Base-by-base conservation (phyloP, 2,797 vertebrate genomes). In the Coranthus polyacanthus region DNA sequence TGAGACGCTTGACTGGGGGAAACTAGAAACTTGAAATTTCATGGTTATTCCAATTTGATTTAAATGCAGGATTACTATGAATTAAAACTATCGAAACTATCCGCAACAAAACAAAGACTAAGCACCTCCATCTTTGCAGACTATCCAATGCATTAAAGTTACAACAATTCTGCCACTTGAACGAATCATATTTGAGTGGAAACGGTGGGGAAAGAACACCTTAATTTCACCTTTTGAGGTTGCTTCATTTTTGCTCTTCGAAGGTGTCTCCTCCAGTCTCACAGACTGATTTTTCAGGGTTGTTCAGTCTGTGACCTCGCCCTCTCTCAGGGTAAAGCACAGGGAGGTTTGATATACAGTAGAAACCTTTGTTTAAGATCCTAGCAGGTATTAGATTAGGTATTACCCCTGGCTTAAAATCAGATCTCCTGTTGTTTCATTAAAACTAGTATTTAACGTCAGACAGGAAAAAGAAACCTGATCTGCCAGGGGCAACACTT, bases 301-400 rank as follows among this genome's bases (percentile, higher is more conserved):
- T 57, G 51, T 63, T 56, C 53, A 53, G 59, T 60, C 54, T 71
- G 45, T 16, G 50, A 70, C 69, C 69, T 79, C 24, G 42, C 79
- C 65, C 79, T 78, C 83, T 78, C 58, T 67, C 55, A 29, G 64
- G 65, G 22, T 84, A 81, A 89, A 85, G 81, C 82, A 81, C 82
- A 72, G 65, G 66, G 71, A 80, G 78, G 76, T 52, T 78, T 66
- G 58, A 75, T 68, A 60, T 76, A 81, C 74, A 86, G 71, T 79
- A 87, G 60, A 85, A 78, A 77, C 55, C 18, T 63, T 52, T 64
- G 74, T 64, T 82, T 65, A 75, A 59, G 49, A 60, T 60, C 22
- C 50, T 46, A 72, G 59, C 69, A 72, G 59, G 56, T 68, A 68
- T 81, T 70, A 67, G 12, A 21, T 67, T 47, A 60, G 80, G 62